Evolutionary conservation across 2,797 vertebrate genomes (phyloP).

Genomic region (Macropodus opercularis): DNA sequence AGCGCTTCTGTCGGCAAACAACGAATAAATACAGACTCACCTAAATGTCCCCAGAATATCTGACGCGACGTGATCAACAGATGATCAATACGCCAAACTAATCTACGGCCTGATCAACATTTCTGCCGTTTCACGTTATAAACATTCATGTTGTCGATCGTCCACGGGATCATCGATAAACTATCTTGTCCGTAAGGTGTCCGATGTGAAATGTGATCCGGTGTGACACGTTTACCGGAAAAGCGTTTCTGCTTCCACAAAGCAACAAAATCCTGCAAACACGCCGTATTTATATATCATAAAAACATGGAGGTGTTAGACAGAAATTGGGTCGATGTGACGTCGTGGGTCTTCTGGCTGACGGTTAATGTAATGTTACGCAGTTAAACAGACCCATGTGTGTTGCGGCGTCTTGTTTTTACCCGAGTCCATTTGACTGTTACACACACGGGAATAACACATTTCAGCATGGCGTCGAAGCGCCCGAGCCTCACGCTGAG

Average conservation of each 20-base stretch:
- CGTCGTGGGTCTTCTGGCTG: no score
- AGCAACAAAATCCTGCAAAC: rapidly evolving
- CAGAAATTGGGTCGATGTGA: no score
- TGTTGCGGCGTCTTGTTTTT: not conserved
- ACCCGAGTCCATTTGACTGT: constrained; percentile 40
- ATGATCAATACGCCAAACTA: not conserved
- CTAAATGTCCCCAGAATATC: not conserved
- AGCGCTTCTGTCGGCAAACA: not conserved
- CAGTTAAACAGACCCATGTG: rapidly evolving
- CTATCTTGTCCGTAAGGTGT: not conserved
- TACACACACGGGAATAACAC: constrained; percentile 47
- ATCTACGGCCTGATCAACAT: rapidly evolving
- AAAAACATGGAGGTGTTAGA: no score
- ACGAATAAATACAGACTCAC: not conserved
- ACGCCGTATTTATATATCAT: rapidly evolving
- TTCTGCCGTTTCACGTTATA: rapidly evolving
- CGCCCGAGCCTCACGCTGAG: not conserved
- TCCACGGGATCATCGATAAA: not conserved
- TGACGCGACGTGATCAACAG: not conserved
- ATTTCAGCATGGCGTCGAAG: constrained; percentile 59
- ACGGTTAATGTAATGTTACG: rapidly evolving
- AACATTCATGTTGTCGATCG: not conserved
- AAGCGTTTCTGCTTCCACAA: not conserved
- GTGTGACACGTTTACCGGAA: not conserved
- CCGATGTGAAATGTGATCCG: not conserved